These are phyloP conservation scores for Caenorhabditis imperialis DNA, from an alignment of 2,888 invertebrate genomes.

Conservation along the genomic window DNA sequence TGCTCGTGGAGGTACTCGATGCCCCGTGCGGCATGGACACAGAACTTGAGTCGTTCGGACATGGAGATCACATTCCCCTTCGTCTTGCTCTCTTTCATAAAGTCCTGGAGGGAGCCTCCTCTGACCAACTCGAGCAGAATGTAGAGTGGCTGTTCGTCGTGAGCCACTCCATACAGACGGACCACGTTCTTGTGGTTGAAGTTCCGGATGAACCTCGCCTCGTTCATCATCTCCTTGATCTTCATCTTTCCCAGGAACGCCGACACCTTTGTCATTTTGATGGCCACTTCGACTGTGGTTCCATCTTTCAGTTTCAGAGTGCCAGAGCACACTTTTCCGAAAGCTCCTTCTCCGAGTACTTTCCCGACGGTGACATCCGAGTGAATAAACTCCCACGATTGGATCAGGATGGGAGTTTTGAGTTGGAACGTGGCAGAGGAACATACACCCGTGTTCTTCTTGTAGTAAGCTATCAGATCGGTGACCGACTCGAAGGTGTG, in stretches of 20 bases:
- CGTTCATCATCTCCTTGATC: conserved; percentile 62
- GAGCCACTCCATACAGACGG: conserved; percentile 56
- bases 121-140: conserved; percentile 56
- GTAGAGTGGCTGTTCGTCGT: conserved; percentile 19
- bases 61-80: conserved; percentile 2
- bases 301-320: conserved; percentile 32
- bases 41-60: conserved; percentile 15
- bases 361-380: conserved; percentile 42
- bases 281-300: conserved; percentile 42
- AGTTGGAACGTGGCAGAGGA: conserved; percentile 22
- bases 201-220: conserved; percentile 56
- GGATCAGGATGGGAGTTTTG: conserved; percentile 34
- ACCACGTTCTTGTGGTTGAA: conserved; percentile 57
- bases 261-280: conserved; percentile 53
- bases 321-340: conserved; percentile 54
- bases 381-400: conserved; percentile 55
- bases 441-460: conserved; percentile 22
- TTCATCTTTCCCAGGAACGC: conserved; percentile 44
- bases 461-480: conserved; percentile 25
- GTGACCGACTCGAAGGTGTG: conserved; percentile 18
- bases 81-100: conserved; percentile 26
- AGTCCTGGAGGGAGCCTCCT: conserved; percentile 31
- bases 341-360: conserved; percentile 56
- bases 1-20: conserved; percentile 39
- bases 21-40: conserved; percentile 26